Evolutionary conservation across 2,888 invertebrate species (phyloP).

Genomic region (Chrysolina oricalcia): DNA sequence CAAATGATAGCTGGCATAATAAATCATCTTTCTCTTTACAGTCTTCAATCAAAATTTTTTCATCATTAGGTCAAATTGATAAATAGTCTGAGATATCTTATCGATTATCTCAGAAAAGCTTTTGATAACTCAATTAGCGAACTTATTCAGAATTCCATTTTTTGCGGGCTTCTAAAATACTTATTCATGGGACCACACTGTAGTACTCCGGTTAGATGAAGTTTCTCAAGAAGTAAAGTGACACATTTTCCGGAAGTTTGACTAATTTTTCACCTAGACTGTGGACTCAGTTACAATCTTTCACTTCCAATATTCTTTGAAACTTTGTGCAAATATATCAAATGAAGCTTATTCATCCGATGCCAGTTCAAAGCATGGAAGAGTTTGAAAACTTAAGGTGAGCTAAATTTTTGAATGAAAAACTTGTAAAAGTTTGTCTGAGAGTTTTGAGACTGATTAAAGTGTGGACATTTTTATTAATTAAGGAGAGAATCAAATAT

Average conservation of each 20-base stretch:
- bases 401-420: neutral
- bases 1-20: too few species aligned
- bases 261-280: neutral
- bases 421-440: neutral
- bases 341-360: neutral
- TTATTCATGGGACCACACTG: too few species aligned
- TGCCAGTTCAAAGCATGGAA: neutral
- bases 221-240: neutral
- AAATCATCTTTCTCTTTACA: too few species aligned
- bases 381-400: neutral
- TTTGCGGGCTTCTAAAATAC: too few species aligned
- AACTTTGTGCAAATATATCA: slow-evolving; percentile 2
- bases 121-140: too few species aligned
- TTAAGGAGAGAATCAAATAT: neutral
- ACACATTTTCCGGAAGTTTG: neutral
- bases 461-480: neutral
- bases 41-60: too few species aligned
- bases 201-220: neutral
- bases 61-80: too few species aligned
- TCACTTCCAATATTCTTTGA: neutral
- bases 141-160: too few species aligned
- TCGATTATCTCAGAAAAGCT: too few species aligned
- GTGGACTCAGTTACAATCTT: neutral
- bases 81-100: too few species aligned
- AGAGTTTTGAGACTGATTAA: neutral